Conservation (phyloP, 2,797 vertebrate genomes). For the Hippoglossus hippoglossus region DNA sequence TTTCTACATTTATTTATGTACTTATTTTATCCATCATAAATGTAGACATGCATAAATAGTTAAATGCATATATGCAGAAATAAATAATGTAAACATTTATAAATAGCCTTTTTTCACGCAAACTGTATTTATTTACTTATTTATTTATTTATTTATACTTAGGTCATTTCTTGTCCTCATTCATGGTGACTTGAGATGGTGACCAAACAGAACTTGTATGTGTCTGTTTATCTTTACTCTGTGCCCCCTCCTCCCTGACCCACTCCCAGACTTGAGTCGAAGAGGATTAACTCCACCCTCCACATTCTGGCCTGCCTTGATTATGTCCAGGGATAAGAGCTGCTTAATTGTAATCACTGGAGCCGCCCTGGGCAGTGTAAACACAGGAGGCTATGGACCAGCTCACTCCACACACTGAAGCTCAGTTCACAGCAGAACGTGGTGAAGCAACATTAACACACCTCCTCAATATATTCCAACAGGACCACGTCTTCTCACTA, state of each 20-base stretch:
- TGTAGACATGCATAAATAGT: too few species aligned
- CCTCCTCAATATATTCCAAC: not conserved
- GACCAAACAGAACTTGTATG: slow-evolving; percentile 12
- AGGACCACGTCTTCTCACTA: not conserved
- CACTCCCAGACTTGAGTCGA: slow-evolving; percentile 50
- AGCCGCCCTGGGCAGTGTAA: slow-evolving; percentile 64
- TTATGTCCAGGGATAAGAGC: slow-evolving; percentile 83
- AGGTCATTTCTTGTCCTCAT: not conserved
- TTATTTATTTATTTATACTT: too few species aligned
- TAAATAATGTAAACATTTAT: too few species aligned
- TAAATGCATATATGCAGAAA: too few species aligned
- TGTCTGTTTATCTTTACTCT: slow-evolving; percentile 18
- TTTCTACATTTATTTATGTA: too few species aligned
- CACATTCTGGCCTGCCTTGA: slow-evolving; percentile 72
- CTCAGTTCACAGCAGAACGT: slow-evolving; percentile 10
- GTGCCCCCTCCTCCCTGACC: slow-evolving; percentile 17
- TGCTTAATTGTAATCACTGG: slow-evolving; percentile 85
- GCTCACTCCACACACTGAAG: slow-evolving; percentile 16
- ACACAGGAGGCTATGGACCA: slow-evolving; percentile 44
- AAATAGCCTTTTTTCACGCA: too few species aligned
- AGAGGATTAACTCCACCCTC: slow-evolving; percentile 77
- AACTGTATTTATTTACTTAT: too few species aligned
- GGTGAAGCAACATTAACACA: slow-evolving; percentile 1
- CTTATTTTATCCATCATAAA: too few species aligned
- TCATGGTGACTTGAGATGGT: slow-evolving; percentile 23